phyloP scores from a whole-genome alignment of 92 coral and sea anemone species.

The Epizoanthus stellaris region DNA sequence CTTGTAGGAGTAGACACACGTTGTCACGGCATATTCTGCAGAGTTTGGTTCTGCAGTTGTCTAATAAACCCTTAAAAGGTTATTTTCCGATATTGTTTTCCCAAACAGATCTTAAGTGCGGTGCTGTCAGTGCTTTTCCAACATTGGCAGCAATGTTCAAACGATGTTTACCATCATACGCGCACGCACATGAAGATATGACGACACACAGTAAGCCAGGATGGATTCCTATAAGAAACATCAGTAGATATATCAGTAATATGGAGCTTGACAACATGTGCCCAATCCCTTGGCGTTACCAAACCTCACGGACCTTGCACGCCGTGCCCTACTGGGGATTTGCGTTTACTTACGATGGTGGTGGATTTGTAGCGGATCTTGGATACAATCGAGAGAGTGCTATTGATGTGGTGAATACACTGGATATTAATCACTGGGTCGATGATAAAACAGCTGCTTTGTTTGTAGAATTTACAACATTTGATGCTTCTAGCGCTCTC shows the following conservation, averaged over 20 bases:
- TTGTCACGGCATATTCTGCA: too few relatives aligned
- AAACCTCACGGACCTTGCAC: conserved; percentile 46
- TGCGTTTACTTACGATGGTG: conserved; percentile 61
- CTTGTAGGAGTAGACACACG: too few relatives aligned
- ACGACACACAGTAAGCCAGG: conserved; percentile 60
- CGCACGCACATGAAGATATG: conserved; percentile 30
- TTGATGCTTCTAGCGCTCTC: conserved; percentile 75
- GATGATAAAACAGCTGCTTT: conserved; percentile 83
- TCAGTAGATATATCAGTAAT: conserved; percentile 3
- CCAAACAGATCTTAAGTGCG: conserved; percentile 11
- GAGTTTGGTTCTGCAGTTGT: too few relatives aligned
- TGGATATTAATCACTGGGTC: conserved; percentile 72
- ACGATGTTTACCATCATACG: conserved; percentile 70
- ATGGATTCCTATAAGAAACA: conserved; percentile 62
- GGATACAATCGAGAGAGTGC: conserved; percentile 78
- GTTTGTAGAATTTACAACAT: conserved; percentile 80
- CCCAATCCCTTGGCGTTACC: conserved; percentile 81
- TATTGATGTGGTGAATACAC: conserved; percentile 37
- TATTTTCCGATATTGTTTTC: neutral
- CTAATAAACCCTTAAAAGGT: too few relatives aligned
- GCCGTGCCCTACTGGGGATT: conserved; percentile 50
- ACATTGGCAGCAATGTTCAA: neutral
- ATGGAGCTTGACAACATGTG: conserved; percentile 51
- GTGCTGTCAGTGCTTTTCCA: neutral
- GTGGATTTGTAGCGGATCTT: conserved; percentile 88